Base-by-base conservation (phyloP, 2,888 invertebrate genomes). In the Cephus rjabovi region DNA sequence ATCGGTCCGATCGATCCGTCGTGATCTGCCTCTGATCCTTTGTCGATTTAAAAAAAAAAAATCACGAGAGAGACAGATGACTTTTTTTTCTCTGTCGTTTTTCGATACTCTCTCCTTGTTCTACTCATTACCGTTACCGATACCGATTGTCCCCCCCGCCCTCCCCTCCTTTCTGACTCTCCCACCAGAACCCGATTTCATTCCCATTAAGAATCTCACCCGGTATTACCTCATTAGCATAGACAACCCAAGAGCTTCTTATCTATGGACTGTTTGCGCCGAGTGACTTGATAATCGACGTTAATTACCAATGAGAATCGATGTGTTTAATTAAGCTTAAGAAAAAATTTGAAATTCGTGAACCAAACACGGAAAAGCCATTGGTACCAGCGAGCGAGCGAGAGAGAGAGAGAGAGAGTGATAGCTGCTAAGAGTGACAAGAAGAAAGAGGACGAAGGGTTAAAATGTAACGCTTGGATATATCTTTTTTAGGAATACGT, bases 211-310 rank as follows among this genome's bases (percentile, higher is more conserved):
- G 23, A 56, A 56, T 56, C 40, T 56, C 40, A 56, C 40, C 23
- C 40, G 15, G 69, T 74, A 75, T 74, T 74, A 73, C 68, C 80
- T 83, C 80, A 83, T 83, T 84, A 84, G 81, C 84, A 81, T 84
- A 82, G 82, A 84, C 81, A 81, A 15, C 40, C 23, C 40, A 6
- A 79, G 79, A 77, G 79, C 81, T 75, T 80, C 81, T 80, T 81
- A 56, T 56, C 40, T 23, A 6, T 4, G 40, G 2, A 6, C 40
- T 15, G 40, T 23, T 56, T 56, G 40, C 23, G 23, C 23, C 78
- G 73, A 76, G n/a, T 68, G 34, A 76, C 77, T 76, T 73, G 77
- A 30, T 82, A 82, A 81, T 80, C 78, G 78, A 75, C 77, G 73
- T 77, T 77, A 79, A 81, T 82, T 80, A 82, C 77, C 33, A 70